Conservation (phyloP, 1,140 invertebrate species). For the Heliconius eleuchia region DNA sequence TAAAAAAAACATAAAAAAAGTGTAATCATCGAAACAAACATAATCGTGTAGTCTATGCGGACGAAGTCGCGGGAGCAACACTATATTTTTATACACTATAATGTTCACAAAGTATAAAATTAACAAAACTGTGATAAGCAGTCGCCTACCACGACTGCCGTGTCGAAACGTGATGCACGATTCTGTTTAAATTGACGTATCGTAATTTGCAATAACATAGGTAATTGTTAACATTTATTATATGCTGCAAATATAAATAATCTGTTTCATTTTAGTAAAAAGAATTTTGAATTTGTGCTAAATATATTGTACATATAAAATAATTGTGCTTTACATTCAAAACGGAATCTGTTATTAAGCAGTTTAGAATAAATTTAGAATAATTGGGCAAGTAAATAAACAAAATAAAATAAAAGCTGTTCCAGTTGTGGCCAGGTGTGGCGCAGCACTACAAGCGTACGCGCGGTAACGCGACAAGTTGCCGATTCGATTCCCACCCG, state of each 20-base stretch:
- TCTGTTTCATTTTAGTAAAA: not conserved
- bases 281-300: not conserved
- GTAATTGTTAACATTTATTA: not conserved
- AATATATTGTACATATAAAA: not conserved
- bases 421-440: too few relatives aligned
- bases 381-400: not conserved
- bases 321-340: too few relatives aligned
- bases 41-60: not conserved
- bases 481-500: too few relatives aligned
- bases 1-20: too few relatives aligned
- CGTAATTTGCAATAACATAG: conserved; percentile 15
- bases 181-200: conserved; percentile 14
- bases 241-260: not conserved
- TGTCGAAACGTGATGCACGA: conserved; percentile 22
- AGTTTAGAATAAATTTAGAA: not conserved
- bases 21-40: too few relatives aligned
- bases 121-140: not conserved
- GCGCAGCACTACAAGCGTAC: too few relatives aligned
- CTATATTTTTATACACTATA: not conserved
- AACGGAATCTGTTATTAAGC: too few relatives aligned
- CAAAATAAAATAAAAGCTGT: too few relatives aligned
- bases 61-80: too few relatives aligned
- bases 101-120: not conserved
- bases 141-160: not conserved
- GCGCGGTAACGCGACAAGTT: too few relatives aligned